Evolutionary conservation across 2,888 invertebrate species (phyloP), one percentile per base, ranked within the genome.

Genomic region (Dicycla oo): DNA sequence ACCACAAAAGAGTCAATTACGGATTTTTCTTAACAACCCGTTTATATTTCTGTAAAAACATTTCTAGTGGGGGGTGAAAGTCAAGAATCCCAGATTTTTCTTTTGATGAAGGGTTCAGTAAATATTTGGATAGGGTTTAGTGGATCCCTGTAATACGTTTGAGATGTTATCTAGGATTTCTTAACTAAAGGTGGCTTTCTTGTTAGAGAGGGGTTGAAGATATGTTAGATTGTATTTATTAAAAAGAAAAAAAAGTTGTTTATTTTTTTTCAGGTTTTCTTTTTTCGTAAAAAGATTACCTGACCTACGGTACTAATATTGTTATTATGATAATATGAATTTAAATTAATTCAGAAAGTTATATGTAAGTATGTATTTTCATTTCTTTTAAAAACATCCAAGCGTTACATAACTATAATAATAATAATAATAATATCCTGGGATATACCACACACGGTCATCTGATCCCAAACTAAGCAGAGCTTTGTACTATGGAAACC

Each of bases 41-140:
- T 62, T 67, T 67, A 63, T 18, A 77, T 76, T 78, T 68, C 70
- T 38, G 40, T 62, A 23, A 70, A 70, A 77, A 67, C 60, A 75
- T 57, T 73, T 80, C 56, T 65, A 82, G 60, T 80, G 61, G 34
- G 34, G 66, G 68, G 20, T 54, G 38, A 57, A 73, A 76, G 64
- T 65, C 70, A 62, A 78, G 75, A 70, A n/a, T 40, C 47, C 15
- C 61, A 80, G 78, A 86, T 78, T 79, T 80, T 75, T 77, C 73
- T 63, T 85, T 86, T 83, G 82, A 86, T 86, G 78, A 82, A 83
- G 78, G 85, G 78, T 86, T 75, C 61, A 75, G 63, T 73, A 73
- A 86, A 86, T 86, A 85, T 86, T 82, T 53, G 63, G 75, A 79
- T 65, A 81, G 83, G 83, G 75, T 73, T 83, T 71, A 85, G 83